Conservation (phyloP, 2,888 invertebrate species). For the Thumatha senex region DNA sequence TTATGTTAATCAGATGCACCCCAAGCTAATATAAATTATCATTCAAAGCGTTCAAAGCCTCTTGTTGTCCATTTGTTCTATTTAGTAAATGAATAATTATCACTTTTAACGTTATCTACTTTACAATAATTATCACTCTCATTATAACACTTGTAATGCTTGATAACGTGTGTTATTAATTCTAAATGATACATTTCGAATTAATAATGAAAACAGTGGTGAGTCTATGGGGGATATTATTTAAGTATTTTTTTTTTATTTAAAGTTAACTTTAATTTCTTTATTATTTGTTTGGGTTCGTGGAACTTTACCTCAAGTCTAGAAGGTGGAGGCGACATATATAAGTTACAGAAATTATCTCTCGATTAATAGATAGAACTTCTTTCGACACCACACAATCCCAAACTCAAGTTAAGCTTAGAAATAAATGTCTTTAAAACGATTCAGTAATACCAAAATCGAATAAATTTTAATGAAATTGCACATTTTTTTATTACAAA, state of each 20-base stretch:
- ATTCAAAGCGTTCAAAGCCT: constrained; percentile 24
- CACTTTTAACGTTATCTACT: constrained; percentile 8
- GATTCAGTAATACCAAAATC: constrained; percentile 23
- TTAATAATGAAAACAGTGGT: too few species aligned
- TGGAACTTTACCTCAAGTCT: too few species aligned
- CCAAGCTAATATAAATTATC: constrained; percentile 34
- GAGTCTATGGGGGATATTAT: too few species aligned
- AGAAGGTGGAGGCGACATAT: too few species aligned
- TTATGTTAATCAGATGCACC: constrained; percentile 73
- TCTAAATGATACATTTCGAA: constrained; percentile 6
- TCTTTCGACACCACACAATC: too few species aligned
- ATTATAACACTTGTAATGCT: constrained; percentile 5
- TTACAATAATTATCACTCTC: constrained; percentile 1
- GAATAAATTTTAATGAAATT: constrained; percentile 57
- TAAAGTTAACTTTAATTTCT: too few species aligned
- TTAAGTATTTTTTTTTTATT: too few species aligned
- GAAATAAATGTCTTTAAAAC: constrained; percentile 34
- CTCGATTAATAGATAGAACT: too few species aligned
- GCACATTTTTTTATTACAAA: constrained; percentile 55
- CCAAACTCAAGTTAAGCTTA: constrained; percentile 3
- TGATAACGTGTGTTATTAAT: too few species aligned
- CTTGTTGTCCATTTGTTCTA: constrained; percentile 29
- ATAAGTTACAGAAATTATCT: too few species aligned
- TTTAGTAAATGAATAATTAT: constrained; percentile 34
- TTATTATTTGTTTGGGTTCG: too few species aligned